phyloP scores from a whole-genome alignment of 1,140 invertebrate species.

The Halyomorpha halys region DNA sequence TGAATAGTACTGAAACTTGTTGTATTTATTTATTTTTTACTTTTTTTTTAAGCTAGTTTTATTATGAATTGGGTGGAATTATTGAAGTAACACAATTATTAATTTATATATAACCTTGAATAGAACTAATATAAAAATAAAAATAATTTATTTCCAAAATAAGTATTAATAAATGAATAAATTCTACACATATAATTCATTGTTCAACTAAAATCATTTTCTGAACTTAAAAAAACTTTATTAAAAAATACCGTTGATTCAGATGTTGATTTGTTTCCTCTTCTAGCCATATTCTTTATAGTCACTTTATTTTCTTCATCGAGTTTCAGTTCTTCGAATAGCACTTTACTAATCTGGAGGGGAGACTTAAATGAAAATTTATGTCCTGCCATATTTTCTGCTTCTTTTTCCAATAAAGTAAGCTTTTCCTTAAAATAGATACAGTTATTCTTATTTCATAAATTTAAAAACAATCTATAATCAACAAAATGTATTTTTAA shows the following conservation, averaged over 20 bases:
- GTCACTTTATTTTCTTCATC: conserved; percentile 38
- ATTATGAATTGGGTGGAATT: too few species aligned
- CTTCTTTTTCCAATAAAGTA: conserved; percentile 37
- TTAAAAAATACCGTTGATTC: conserved; percentile 38
- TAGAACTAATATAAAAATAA: too few species aligned
- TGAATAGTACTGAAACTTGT: too few species aligned
- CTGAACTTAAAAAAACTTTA: too few species aligned
- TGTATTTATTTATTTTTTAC: too few species aligned
- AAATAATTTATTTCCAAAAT: too few species aligned
- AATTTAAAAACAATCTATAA: neutral
- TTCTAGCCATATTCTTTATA: conserved; percentile 39
- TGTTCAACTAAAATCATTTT: too few species aligned
- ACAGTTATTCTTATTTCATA: neutral
- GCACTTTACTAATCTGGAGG: conserved; percentile 41
- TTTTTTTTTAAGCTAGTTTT: too few species aligned
- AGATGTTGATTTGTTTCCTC: conserved; percentile 44
- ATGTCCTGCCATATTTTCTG: conserved; percentile 39
- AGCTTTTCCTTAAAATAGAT: conserved; percentile 35
- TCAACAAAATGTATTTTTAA: neutral
- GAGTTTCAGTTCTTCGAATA: conserved; percentile 46
- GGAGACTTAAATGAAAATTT: conserved; percentile 43
- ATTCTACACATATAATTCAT: too few species aligned
- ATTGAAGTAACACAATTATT: too few species aligned
- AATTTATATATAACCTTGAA: too few species aligned
- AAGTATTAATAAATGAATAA: too few species aligned